Base-by-base conservation (phyloP, 2,888 invertebrate genomes). In the Coremacera marginata region DNA sequence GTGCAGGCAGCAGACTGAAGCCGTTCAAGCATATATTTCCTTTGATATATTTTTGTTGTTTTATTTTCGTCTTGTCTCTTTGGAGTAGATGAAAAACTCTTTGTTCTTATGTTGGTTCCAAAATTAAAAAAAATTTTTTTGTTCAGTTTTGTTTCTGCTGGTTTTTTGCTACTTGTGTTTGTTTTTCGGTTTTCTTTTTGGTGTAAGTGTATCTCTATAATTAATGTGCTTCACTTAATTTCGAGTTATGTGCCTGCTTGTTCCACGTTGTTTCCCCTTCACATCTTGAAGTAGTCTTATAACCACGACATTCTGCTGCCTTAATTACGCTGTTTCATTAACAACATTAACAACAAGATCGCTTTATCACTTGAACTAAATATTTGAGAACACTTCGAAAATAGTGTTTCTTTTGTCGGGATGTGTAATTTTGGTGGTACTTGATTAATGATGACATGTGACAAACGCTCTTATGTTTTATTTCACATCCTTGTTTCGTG, bases 241-340 rank as follows among this genome's bases (percentile, higher is more conserved):
- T 75, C 78, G 78, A 78, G 78, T 81, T 82, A 80, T 80, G 81
- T 79, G 78, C 75, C 79, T 80, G 74, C 81, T 78, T 83, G 83
- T 84, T 81, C 83, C 81, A 60, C 2, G 11, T 31, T 84, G 82
- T 84, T 82, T 34, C 27, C 14, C 22, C 16, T 62, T 22, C 27
- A 31, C 19, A 44, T 34, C 60, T 60, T 84, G 82, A 81, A 80
- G 81, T 49, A 14, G n/a, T n/a, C 34, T 84, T 85, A 85, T 86
- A 86, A 84, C 82, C 81, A 80, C 37, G 68, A 31, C 60, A 65
- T 83, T 83, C 81, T 55, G 27, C 81, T 67, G 8, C 14, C 49
- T 67, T 86, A 85, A 84, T 86, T 86, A 86, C 84, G 81, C 5
- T 84, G 84, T 85, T 83, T 84, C 84, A 84, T 85, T 84, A 84